Evolutionary conservation across 2,797 vertebrate genomes (phyloP), one percentile per base, ranked within the genome.

Genomic region (Malurus leucopterus): DNA sequence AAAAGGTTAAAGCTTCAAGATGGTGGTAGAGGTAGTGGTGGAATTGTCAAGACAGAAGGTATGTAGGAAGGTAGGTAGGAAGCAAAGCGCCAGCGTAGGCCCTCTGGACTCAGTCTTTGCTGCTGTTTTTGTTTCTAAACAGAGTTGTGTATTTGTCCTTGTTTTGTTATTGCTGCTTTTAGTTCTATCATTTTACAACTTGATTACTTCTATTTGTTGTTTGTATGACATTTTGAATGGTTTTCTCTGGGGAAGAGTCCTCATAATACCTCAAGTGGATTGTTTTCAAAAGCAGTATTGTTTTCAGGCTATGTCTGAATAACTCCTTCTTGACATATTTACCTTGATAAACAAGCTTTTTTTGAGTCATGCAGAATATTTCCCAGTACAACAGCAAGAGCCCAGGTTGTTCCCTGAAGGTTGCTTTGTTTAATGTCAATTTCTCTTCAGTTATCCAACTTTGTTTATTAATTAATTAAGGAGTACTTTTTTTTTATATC

Each of bases 261-360:
- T 94, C 43, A 81, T 61, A 89, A 63, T 53, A 89, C 26, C 21
- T 84, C 59, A 71, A 72, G 24, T 22, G 46, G 41, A 59, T 68
- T 95, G 59, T 74, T 94, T 96, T 88, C 89, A 61, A 71, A 93
- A 92, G 75, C 46, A 5, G 2, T 69, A 58, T 85, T 90, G 47
- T 90, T 93, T 94, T 90, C 79, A 75, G 77, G 41, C 91, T 89
- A 16, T 54, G n/a, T 90, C 71, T 71, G 84, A 74, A 44, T 84
- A 87, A 68, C 59, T 94, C 36, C 40, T 75, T 40, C 71, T 81
- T 94, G 91, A 90, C 84, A 88, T 79, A 58, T 75, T 95, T 93
- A 85, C 91, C 89, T 92, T 88, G 85, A 95, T 73, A 94, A 95
- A 76, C 40, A 92, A 88, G 49, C 24, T 44, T 64, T 78, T 71